Conservation (phyloP, 2,113 vertebrate genomes). For the Zosterops borbonicus region DNA sequence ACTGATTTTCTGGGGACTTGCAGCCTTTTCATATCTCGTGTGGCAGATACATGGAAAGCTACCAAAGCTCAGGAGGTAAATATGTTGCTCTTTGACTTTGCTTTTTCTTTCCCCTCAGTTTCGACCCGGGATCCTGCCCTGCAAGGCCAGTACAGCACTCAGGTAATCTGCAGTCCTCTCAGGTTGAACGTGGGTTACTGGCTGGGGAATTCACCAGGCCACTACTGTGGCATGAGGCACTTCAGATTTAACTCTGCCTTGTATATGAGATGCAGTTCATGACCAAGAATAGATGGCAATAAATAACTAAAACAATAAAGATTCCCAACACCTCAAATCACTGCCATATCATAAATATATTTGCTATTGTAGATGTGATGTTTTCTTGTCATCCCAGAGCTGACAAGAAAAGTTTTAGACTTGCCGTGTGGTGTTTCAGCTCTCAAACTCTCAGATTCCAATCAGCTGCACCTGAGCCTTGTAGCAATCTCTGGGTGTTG, state of each 20-base stretch:
- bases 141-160: conserved; percentile 79
- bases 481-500: neutral
- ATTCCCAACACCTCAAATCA: neutral
- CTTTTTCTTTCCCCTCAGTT: conserved; percentile 71
- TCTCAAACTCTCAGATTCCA: neutral
- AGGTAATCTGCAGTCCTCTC: conserved; percentile 72
- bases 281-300: neutral
- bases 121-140: conserved; percentile 75
- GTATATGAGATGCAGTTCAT: neutral
- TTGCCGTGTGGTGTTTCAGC: neutral
- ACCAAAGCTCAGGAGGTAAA: neutral
- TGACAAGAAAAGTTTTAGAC: neutral
- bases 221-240: neutral
- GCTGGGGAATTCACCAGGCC: neutral
- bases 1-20: neutral
- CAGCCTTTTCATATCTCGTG: neutral
- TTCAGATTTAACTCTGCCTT: neutral
- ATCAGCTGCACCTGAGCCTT: neutral
- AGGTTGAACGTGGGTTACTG: fast-evolving
- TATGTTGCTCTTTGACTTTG: neutral
- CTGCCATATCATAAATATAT: neutral
- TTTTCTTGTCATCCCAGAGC: neutral
- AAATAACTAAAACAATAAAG: neutral
- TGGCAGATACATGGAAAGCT: neutral
- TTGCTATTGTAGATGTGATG: neutral